Conservation (phyloP, 2,888 invertebrate species). For the Tachina grossa region DNA sequence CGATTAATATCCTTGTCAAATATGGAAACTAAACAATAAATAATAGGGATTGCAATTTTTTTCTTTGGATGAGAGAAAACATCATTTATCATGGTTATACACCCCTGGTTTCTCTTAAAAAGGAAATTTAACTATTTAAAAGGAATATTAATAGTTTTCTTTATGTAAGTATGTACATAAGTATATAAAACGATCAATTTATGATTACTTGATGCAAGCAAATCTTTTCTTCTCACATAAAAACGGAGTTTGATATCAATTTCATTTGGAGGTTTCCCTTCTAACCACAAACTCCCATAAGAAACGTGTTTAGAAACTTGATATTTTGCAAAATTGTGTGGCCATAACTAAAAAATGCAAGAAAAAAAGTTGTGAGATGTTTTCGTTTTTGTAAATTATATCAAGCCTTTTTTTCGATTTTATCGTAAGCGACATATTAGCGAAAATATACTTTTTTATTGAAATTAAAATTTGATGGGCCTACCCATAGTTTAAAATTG, state of each 20-base stretch:
- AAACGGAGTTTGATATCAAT: slow-evolving; percentile 54
- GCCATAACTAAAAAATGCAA: background rate
- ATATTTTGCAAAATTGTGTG: slow-evolving; percentile 56
- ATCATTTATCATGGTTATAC: slow-evolving; percentile 66
- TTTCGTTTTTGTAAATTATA: no score
- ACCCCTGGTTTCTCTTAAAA: slow-evolving; percentile 28
- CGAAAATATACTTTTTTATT: no score
- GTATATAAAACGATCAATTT: slow-evolving; percentile 30
- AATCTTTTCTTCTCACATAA: slow-evolving; percentile 14
- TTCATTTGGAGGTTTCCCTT: slow-evolving; percentile 18
- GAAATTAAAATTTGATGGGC: no score
- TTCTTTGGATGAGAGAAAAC: slow-evolving; percentile 5
- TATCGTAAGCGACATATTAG: no score
- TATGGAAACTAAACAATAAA: slow-evolving; percentile 27
- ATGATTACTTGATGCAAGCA: slow-evolving; percentile 15
- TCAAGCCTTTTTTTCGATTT: no score
- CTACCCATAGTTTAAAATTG: no score
- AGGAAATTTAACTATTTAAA: slow-evolving; percentile 17
- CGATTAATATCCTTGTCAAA: slow-evolving; percentile 65
- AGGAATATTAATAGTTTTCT: slow-evolving; percentile 34
- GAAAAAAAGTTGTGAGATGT: background rate
- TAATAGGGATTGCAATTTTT: slow-evolving; percentile 42
- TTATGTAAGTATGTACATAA: background rate
- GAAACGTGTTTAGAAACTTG: slow-evolving; percentile 47
- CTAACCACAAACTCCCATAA: slow-evolving; percentile 11